Percentiles rank a stretch among this genome's conserved stretches.
Conservation (phyloP, 2,888 invertebrate genomes). For the Plebejus anna region DNA sequence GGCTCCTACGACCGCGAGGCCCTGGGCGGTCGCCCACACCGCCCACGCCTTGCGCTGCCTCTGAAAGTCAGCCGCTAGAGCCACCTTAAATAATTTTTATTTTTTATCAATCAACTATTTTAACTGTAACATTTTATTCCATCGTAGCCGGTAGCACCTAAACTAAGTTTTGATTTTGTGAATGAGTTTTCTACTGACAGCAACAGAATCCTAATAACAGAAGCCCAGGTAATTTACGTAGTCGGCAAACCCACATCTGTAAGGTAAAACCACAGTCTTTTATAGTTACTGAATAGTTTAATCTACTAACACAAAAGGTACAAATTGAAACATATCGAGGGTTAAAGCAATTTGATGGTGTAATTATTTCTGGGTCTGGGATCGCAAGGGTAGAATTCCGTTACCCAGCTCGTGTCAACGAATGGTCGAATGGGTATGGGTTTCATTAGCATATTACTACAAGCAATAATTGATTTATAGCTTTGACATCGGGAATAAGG, state of each 20-base stretch:
- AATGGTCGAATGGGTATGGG: background rate
- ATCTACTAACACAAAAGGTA: background rate
- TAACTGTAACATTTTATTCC: too few relatives aligned
- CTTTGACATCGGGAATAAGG: background rate
- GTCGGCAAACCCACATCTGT: background rate
- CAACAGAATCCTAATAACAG: background rate
- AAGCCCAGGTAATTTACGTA: background rate
- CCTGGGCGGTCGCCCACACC: too few relatives aligned
- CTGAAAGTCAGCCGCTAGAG: too few relatives aligned
- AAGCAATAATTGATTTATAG: background rate
- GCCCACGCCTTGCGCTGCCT: too few relatives aligned
- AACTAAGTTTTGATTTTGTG: too few relatives aligned
- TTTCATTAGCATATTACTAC: slow-evolving; percentile 12
- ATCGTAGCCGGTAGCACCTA: background rate
- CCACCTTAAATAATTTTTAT: too few relatives aligned
- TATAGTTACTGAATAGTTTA: background rate
- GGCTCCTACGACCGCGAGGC: too few relatives aligned
- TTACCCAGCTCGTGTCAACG: background rate
- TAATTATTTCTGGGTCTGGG: slow-evolving; percentile 5
- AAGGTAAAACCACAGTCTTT: background rate
- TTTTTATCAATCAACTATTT: too few relatives aligned
- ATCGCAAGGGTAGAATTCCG: slow-evolving; percentile 10
- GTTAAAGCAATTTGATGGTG: slow-evolving; percentile 6
- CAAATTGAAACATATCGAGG: slow-evolving; percentile 11
- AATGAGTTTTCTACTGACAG: background rate